phyloP scores from a whole-genome alignment of 2,797 vertebrate genomes.

The Prionace glauca region DNA sequence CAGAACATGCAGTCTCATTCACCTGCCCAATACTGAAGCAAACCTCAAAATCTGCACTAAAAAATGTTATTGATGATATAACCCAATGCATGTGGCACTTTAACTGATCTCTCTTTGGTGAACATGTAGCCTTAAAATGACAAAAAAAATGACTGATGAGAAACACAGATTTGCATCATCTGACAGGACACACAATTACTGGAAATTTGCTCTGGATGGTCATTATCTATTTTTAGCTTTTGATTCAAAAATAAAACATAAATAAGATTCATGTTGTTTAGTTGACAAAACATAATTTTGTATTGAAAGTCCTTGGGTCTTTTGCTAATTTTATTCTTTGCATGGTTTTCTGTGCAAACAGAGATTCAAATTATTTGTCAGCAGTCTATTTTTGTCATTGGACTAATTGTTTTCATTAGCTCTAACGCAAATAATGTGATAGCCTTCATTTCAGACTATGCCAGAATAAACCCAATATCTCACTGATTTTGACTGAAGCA shows the following conservation, averaged over 20 bases:
- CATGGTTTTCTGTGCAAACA: background rate
- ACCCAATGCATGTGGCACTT: background rate
- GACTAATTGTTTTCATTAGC: background rate
- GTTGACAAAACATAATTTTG: background rate
- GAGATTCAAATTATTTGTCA: background rate
- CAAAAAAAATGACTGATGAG: background rate
- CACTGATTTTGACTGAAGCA: background rate
- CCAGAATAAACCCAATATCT: no score
- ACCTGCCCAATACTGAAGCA: background rate
- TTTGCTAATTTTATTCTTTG: background rate
- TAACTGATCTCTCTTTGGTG: background rate
- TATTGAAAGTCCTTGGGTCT: background rate
- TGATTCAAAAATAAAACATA: background rate
- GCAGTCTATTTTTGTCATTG: background rate
- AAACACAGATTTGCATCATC: background rate
- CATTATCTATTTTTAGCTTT: background rate
- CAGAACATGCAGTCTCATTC: background rate
- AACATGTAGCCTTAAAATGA: background rate
- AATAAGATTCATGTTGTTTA: background rate
- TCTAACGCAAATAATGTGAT: background rate
- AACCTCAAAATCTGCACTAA: background rate
- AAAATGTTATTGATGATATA: background rate
- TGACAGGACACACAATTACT: background rate
- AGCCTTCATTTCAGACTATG: background rate
- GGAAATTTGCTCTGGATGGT: background rate